phyloP scores from a whole-genome alignment of 1,140 invertebrate genomes.

The Eurytemora carolleeae region DNA sequence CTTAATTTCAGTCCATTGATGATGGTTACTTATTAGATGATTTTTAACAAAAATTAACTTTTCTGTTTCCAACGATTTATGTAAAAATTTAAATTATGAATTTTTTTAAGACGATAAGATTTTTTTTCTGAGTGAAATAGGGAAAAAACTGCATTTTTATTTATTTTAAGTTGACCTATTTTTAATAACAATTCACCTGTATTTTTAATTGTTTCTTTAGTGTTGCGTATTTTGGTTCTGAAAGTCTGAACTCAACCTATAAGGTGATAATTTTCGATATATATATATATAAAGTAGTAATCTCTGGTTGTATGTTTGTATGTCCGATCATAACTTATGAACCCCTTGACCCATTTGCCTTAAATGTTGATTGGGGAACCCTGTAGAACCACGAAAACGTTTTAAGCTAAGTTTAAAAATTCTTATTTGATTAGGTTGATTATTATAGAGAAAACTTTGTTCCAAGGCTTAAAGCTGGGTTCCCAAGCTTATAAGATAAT shows the following conservation, averaged over 20 bases:
- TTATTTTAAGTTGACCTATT: neutral
- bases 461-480: no score
- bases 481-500: no score
- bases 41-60: neutral
- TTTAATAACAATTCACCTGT: neutral
- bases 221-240: neutral
- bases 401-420: no score
- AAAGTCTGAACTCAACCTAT: neutral
- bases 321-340: neutral
- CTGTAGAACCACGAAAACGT: no score
- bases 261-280: neutral
- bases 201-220: neutral
- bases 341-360: neutral
- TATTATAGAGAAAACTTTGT: no score
- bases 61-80: neutral
- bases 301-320: neutral
- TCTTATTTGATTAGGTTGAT: no score
- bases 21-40: no score
- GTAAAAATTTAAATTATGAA: neutral
- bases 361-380: no score
- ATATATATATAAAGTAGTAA: neutral
- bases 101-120: neutral
- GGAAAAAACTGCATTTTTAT: neutral
- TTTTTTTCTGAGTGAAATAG: neutral
- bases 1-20: no score